These are phyloP conservation scores for Scaptomyza reducta DNA, from an alignment of 2,888 invertebrate genomes.

Conservation along the genomic window DNA sequence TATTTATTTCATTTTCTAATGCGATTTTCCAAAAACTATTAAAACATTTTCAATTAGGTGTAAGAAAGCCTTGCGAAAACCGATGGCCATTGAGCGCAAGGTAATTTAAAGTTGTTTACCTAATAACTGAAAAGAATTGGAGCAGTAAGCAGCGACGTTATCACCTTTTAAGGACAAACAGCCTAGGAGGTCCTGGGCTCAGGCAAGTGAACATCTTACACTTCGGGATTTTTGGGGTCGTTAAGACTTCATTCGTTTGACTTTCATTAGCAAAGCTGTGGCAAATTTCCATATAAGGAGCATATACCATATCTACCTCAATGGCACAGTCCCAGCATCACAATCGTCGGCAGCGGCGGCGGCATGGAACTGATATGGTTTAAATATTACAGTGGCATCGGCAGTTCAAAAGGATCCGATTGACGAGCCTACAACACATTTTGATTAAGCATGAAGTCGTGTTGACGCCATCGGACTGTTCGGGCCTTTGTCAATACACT, in stretches of 20 bases:
- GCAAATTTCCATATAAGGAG: conserved; percentile 62
- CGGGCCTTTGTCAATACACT: conserved; percentile 11
- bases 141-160: conserved; percentile 64
- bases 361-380: conserved; percentile 73
- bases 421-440: conserved; percentile 68
- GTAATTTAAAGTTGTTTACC: conserved; percentile 36
- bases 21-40: too few relatives aligned
- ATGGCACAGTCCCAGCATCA: conserved; percentile 28
- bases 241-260: conserved; percentile 77
- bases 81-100: too few relatives aligned
- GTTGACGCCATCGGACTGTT: conserved; percentile 37
- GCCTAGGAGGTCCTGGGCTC: conserved; percentile 72
- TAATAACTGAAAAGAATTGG: conserved; percentile 22
- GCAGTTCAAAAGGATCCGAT: conserved; percentile 73
- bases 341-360: conserved; percentile 7
- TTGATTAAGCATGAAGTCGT: conserved; percentile 79
- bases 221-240: conserved; percentile 57
- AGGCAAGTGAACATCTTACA: conserved; percentile 17
- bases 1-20: too few relatives aligned
- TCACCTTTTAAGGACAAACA: conserved; percentile 74
- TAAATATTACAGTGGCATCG: conserved; percentile 76
- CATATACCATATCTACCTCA: conserved; percentile 22
- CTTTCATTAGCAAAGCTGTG: conserved; percentile 73
- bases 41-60: too few relatives aligned
- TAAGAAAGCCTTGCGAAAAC: too few relatives aligned